These are phyloP conservation scores for Metacarcinus magister DNA, from an alignment of 2,888 invertebrate genomes.

Conservation along the genomic window DNA sequence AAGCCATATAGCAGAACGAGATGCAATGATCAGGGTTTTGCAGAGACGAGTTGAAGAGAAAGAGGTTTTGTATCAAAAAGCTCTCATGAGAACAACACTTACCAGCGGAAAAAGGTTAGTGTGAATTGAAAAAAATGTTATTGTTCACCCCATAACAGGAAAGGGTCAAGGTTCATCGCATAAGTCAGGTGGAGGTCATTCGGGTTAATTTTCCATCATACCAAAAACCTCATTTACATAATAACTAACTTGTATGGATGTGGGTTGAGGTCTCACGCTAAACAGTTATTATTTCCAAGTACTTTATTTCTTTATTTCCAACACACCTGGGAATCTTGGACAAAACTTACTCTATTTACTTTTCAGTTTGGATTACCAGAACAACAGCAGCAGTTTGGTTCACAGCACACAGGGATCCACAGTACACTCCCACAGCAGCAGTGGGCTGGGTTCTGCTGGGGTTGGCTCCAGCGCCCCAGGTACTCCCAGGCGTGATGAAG, in stretches of 20 bases:
- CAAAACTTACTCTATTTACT: not conserved
- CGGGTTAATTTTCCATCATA: not conserved
- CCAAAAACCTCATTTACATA: not conserved
- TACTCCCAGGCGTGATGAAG: slow-evolving; percentile 78
- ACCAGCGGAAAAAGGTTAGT: slow-evolving; percentile 68
- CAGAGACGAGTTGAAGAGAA: slow-evolving; percentile 86
- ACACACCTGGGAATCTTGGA: not conserved
- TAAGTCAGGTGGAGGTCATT: not conserved
- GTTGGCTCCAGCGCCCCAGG: slow-evolving; percentile 69
- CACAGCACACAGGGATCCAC: slow-evolving; percentile 75
- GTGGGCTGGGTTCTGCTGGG: slow-evolving; percentile 65
- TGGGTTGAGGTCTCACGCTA: not conserved
- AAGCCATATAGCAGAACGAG: slow-evolving; percentile 93
- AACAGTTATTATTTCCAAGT: not conserved
- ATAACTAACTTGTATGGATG: not conserved
- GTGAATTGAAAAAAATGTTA: not conserved
- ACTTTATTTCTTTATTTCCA: not conserved
- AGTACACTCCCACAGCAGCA: slow-evolving; percentile 73
- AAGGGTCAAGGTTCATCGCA: not conserved
- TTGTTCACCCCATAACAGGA: not conserved
- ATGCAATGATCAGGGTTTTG: slow-evolving; percentile 94
- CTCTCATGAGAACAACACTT: slow-evolving; percentile 72
- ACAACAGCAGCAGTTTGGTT: slow-evolving; percentile 69
- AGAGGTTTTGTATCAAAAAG: slow-evolving; percentile 82
- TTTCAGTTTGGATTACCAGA: slow-evolving; percentile 66